Evolutionary conservation across 2,113 vertebrate genomes (phyloP), one percentile per base, ranked within the genome.

Genomic region (Crotalus helleri): DNA sequence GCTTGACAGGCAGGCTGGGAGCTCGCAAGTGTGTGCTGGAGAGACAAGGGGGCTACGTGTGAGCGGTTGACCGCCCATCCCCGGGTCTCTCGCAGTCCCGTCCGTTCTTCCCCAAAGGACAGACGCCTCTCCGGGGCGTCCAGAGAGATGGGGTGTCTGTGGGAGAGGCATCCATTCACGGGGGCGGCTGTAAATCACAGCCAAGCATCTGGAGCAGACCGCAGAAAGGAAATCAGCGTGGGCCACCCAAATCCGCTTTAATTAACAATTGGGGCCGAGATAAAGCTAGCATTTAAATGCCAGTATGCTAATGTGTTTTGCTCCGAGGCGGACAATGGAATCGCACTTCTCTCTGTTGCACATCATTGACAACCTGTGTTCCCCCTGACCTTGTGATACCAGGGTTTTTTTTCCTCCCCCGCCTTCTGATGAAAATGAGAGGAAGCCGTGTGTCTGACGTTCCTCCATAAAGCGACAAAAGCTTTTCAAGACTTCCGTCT

Each of bases 261-360:
- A 96, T 94, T 95, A 95, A 87, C 93, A 94, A 93, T 64, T 49
- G 59, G 26, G 53, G 19, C 44, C 0, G 11, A 92, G 96, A 97
- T 93, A 95, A 96, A 64, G 91, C 0, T 0, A 44, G 92, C 88
- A 94, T 90, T 93, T 91, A 96, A 97, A 97, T 96, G 94, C 92
- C 96, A 96, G 1, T 87, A 95, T 96, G 96, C 93, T 94, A 97
- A 97, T 96, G 29, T 0, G 0, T 88, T 44, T 94, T 55, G 61
- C 93, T 91, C 1, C 81, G 94, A 93, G 74, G 13, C 0, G 69
- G 15, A 39, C 26, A 29, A 39, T 9, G 7, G 87, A 59, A 23
- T 89, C 90, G 90, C 93, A 94, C 88, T 46, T 24, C 57, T 24
- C 57, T 46, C 13, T 0, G 1, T 86, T 88, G 90, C 54, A 81